Base-by-base conservation (phyloP, 2,888 invertebrate species). In the Drosophila macrospina region DNA sequence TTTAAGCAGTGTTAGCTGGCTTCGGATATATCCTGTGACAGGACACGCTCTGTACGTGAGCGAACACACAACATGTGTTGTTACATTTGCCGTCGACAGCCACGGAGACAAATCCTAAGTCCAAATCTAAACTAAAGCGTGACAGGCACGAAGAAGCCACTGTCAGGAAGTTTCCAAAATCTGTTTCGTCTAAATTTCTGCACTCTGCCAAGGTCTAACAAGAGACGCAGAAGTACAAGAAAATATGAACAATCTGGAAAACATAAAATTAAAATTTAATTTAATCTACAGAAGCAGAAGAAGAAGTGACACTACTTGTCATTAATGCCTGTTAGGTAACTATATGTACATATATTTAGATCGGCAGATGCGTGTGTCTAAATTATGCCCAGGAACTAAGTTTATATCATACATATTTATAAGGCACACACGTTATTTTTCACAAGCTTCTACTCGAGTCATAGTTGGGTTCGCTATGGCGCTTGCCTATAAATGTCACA, bases 1-100 rank as follows among this genome's bases (percentile, higher is more conserved):
- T 62, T 71, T 34, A 44, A 50, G 60, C 64, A 64, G 54, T 62
- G 48, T 50, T 62, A 41, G 74, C 69, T 70, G 63, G 45, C 50
- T 60, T 62, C 63, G 63, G 62, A 37, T 62, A 56, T 77, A 64
- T 81, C 69, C 87, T 85, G 63, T 87, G 82, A 85, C 87, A 82
- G 79, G 85, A 78, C 85, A 82, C 75, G 82, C 86, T 68, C 67
- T 6, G 63, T 68, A 81, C 87, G 86, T 87, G 81, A 68, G 62
- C 65, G 71, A 61, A 47, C 66, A 32, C 28, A 44, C 32, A 72
- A 55, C 78, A 81, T 74, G 75, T 75, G 75, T 61, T 75, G 75
- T 61, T 41, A 61, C 63, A 69, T 69, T 66, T 50, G 59, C 62
- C 57, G 36, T 24, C 50, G 44, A 67, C 84, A 77, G 61, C 52